These are phyloP conservation scores for Baryphthengus martii DNA, from an alignment of 2,113 vertebrate species.

Conservation along the genomic window DNA sequence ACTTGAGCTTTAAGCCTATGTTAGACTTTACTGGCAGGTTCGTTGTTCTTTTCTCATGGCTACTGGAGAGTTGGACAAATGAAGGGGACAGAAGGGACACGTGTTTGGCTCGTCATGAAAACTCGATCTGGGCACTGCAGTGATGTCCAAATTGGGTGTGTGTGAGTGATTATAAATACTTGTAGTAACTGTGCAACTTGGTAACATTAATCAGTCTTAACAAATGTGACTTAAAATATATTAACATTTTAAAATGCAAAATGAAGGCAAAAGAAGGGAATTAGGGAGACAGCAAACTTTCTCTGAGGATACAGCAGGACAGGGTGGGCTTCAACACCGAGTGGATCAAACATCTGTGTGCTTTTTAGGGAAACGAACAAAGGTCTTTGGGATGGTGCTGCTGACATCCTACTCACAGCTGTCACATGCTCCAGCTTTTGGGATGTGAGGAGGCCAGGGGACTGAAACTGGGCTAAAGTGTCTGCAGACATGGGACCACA, in stretches of 20 bases:
- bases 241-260: background rate
- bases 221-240: background rate
- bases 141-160: background rate
- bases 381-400: background rate
- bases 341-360: background rate
- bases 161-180: constrained; percentile 4
- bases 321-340: background rate
- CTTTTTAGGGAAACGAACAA: background rate
- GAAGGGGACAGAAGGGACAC: accelerated
- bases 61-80: background rate
- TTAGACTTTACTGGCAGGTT: background rate
- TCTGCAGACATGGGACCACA: accelerated
- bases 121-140: background rate
- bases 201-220: background rate
- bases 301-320: background rate
- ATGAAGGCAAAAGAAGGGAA: background rate
- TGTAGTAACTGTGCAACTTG: background rate
- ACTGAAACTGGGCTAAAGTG: background rate
- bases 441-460: background rate
- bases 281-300: background rate
- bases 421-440: background rate
- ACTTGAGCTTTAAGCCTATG: background rate
- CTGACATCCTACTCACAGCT: background rate
- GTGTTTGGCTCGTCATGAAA: background rate
- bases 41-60: background rate